Evolutionary conservation across 2,888 invertebrate species (phyloP).

Genomic region (Petrolisthes manimaculis): DNA sequence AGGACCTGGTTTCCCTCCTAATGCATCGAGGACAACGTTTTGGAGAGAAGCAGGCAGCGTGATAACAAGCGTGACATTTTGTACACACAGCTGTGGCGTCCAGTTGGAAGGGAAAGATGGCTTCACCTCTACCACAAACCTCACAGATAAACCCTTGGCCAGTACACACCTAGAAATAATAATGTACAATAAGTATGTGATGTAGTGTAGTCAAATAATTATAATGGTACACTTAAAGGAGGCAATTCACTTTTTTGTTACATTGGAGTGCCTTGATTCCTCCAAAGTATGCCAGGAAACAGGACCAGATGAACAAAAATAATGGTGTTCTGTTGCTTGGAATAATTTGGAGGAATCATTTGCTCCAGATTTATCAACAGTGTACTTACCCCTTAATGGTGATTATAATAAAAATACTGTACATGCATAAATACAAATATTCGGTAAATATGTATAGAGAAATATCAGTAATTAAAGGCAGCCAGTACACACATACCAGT

Average conservation of each 20-base stretch:
- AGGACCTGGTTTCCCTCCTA: slow-evolving; percentile 44
- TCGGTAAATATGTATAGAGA: too few species aligned
- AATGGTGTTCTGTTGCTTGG: too few species aligned
- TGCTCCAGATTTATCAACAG: too few species aligned
- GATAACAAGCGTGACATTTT: slow-evolving; percentile 79
- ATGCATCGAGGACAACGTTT: slow-evolving; percentile 67
- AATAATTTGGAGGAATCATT: too few species aligned
- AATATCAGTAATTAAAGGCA: too few species aligned
- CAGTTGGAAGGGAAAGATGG: slow-evolving; percentile 82
- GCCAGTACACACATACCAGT: too few species aligned
- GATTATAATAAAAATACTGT: background rate
- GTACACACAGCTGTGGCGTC: slow-evolving; percentile 76
- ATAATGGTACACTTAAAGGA: background rate
- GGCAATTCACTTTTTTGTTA: background rate
- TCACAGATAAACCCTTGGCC: slow-evolving; percentile 82
- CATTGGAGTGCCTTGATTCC: too few species aligned
- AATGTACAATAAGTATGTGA: background rate
- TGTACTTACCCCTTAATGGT: background rate
- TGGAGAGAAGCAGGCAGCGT: slow-evolving; percentile 75
- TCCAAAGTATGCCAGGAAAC: too few species aligned
- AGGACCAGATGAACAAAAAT: too few species aligned
- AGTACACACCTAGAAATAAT: slow-evolving; percentile 75
- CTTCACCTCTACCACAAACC: slow-evolving; percentile 76
- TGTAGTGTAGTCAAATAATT: background rate
- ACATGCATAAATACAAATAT: background rate